Conservation (phyloP, 2,888 invertebrate genomes). For the Pegoplata infirma region DNA sequence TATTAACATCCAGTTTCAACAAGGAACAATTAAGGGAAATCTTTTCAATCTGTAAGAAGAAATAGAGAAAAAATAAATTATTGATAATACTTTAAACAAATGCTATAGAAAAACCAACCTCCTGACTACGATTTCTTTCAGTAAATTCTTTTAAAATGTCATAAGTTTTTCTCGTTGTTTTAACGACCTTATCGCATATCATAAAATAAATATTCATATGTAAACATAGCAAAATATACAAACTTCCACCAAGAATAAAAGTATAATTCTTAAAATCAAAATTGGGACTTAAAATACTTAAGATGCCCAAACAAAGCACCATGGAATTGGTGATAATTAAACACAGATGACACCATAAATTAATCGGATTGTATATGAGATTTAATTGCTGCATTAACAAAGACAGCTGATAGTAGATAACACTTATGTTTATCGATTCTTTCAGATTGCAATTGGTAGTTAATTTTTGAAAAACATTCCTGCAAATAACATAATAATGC, state of each 20-base stretch:
- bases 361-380: constrained; percentile 1
- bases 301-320: not conserved
- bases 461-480: not conserved
- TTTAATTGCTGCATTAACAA: not conserved
- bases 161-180: no score
- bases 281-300: no score
- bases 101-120: no score
- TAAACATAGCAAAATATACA: no score
- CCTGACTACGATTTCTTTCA: no score
- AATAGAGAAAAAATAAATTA: not conserved
- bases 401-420: not conserved
- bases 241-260: no score
- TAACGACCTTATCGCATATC: no score
- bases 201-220: no score
- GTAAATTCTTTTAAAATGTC: no score
- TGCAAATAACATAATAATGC: not conserved
- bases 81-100: no score
- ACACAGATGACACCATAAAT: not conserved
- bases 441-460: not conserved
- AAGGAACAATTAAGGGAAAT: not conserved
- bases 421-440: not conserved
- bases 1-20: not conserved
- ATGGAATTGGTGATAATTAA: constrained; percentile 9
- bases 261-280: no score
- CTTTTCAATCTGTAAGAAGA: constrained; percentile 22